These are phyloP conservation scores for Promerops cafer DNA, from an alignment of 2,113 vertebrate genomes.

Conservation along the genomic window DNA sequence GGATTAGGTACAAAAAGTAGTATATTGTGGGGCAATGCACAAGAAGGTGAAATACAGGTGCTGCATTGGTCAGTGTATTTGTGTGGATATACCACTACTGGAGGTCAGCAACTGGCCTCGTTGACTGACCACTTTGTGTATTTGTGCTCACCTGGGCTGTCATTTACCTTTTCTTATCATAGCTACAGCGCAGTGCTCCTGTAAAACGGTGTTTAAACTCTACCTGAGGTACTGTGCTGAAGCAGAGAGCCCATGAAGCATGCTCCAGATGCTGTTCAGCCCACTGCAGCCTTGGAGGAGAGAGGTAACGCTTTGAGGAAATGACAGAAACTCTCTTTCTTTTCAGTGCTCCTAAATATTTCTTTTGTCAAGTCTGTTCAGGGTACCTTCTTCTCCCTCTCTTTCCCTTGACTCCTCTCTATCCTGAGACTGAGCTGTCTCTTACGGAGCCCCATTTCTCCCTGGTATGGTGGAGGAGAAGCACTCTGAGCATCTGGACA, in stretches of 20 bases:
- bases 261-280: neutral
- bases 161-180: neutral
- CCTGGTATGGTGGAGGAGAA: neutral
- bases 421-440: neutral
- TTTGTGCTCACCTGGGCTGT: neutral
- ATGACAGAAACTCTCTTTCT: neutral
- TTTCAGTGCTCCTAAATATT: neutral
- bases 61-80: neutral
- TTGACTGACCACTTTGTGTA: neutral
- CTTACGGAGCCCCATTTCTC: neutral
- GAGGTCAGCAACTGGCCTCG: neutral
- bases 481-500: neutral
- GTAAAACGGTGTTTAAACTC: neutral
- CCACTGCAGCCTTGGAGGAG: neutral
- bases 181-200: neutral
- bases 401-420: neutral
- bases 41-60: neutral
- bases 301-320: neutral
- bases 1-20: neutral
- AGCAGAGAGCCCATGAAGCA: neutral
- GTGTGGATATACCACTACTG: neutral
- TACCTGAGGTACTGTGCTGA: neutral
- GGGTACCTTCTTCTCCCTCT: neutral
- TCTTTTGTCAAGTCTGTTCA: neutral
- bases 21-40: neutral